phyloP scores from a whole-genome alignment of 2,888 invertebrate genomes.

The Trichopoda pennipes region DNA sequence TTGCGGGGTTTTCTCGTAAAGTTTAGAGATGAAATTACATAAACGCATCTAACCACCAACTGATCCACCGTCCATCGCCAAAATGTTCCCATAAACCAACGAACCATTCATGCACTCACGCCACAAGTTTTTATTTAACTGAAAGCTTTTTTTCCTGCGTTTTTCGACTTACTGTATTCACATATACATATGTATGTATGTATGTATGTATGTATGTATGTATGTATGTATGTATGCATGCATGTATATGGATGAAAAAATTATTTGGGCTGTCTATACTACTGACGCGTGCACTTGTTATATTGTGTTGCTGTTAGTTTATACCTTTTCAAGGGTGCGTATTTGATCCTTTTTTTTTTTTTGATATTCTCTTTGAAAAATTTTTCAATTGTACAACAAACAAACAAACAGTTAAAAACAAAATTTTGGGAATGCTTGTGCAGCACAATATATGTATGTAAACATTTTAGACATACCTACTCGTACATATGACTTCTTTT shows the following conservation, averaged over 20 bases:
- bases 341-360: conserved; percentile 14
- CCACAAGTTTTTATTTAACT: conserved; percentile 67
- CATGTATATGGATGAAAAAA: conserved; percentile 16
- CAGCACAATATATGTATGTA: neutral
- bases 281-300: conserved; percentile 60
- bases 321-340: conserved; percentile 6
- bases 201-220: neutral
- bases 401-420: conserved; percentile 24
- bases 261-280: conserved; percentile 48
- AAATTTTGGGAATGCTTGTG: neutral
- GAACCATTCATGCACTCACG: conserved; percentile 40
- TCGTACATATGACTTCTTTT: neutral
- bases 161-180: conserved; percentile 31
- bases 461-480: neutral
- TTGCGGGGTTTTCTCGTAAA: conserved; percentile 51
- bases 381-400: conserved; percentile 58
- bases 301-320: conserved; percentile 43
- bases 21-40: conserved; percentile 50
- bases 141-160: conserved; percentile 46
- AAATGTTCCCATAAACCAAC: neutral
- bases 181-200: neutral
- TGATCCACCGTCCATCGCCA: neutral
- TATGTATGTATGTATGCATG: neutral
- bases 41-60: conserved; percentile 49
- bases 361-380: conserved; percentile 44